A percentile compares a stretch with the other conserved stretches of the same genome.
Conservation (phyloP, 2,888 invertebrate species). For the Callyntrura sp. region DNA sequence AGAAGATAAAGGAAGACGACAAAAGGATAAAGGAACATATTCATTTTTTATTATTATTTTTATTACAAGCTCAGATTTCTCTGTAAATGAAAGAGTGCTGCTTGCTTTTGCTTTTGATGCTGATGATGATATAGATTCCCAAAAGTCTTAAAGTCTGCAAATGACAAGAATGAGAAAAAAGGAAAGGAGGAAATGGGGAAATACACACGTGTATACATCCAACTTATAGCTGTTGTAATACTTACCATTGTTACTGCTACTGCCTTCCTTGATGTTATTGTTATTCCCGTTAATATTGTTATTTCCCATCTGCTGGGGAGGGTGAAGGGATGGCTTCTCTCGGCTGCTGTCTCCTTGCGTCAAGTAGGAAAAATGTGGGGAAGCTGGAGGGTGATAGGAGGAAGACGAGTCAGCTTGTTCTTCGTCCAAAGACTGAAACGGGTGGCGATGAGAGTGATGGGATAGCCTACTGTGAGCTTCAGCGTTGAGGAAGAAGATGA, state of each 20-base stretch:
- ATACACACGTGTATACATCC: neutral
- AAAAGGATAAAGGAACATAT: constrained; percentile 16
- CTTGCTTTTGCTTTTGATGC: neutral
- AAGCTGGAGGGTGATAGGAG: neutral
- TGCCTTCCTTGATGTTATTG: constrained; percentile 38
- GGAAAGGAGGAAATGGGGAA: neutral
- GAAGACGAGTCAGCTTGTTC: neutral
- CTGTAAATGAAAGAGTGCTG: neutral
- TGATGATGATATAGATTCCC: too few relatives aligned
- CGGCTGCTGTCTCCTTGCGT: constrained; percentile 1
- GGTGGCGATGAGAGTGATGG: constrained; percentile 39
- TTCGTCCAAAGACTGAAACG: neutral
- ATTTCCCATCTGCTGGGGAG: constrained; percentile 34
- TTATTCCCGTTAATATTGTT: constrained; percentile 39
- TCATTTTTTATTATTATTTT: constrained; percentile 27
- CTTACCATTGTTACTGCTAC: constrained; percentile 19
- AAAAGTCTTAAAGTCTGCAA: neutral
- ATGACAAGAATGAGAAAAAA: neutral
- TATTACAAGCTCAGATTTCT: constrained; percentile 26
- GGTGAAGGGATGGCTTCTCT: neutral
- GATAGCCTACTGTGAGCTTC: constrained; percentile 80
- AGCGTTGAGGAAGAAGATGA: constrained; percentile 83
- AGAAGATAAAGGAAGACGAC: neutral
- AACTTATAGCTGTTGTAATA: neutral
- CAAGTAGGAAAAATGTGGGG: constrained; percentile 38